Evolutionary conservation across 2,113 vertebrate genomes (phyloP), one percentile per base, ranked within the genome.

Genomic region (Toxotes jaculatrix): DNA sequence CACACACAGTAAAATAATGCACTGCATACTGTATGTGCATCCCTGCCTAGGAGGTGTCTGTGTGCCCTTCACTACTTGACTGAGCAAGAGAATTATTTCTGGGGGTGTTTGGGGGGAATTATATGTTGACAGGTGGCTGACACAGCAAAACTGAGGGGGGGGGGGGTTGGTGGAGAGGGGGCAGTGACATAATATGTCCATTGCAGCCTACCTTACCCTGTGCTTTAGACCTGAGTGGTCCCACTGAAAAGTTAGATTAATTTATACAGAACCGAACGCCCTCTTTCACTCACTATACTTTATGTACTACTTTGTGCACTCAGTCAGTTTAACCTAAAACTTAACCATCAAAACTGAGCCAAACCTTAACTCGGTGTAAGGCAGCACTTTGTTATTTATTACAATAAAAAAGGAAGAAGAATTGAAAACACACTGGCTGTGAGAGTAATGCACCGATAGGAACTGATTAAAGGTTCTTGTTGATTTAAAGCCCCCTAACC

Each of bases 21-120:
- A 40, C 23, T 36, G 32, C 66, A 56, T 59, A 27, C 27, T 27
- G 27, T 27, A 68, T 55, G 68, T 74, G 51, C 53, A 56, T 62
- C 60, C 72, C 3, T 59, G 66, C 64, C 40, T 4, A 6, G 27
- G 56, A 34, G 53, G 57, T 67, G 73, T 80, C 77, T 31, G 3
- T 31, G 65, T 84, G 78, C 53, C 78, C 84, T 89, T 87, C 57
- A 79, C 51, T 55, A 75, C 78, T 77, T 77, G 23, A 74, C 74
- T 82, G 86, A 77, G 21, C 77, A 74, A 27, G 45, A 82, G 38
- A 72, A 82, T 82, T 81, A 73, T 75, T 68, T 57, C 43, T 42
- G 61, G 64, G 73, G 66, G 47, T 45, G 61, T 57, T 76, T 32
- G 8, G 42, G 66, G 55, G 47, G 17, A 12, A 69, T 45, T n/a